Base-by-base conservation (phyloP, 2,888 invertebrate species). In the Anticlea derivata region DNA sequence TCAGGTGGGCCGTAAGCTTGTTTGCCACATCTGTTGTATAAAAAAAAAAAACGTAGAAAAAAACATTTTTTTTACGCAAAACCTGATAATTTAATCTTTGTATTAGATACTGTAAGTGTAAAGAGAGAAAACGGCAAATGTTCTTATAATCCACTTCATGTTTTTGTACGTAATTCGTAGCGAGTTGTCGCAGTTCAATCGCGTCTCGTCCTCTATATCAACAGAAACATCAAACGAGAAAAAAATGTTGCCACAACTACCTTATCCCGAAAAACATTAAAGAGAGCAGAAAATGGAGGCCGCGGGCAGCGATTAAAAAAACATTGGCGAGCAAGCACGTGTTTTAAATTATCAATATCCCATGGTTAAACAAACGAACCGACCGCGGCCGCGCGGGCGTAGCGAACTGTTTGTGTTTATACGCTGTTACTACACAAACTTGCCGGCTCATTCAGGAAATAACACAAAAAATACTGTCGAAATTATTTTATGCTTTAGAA, bases 341-440 rank as follows among this genome's bases (percentile, higher is more conserved):
- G 88, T 71, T 65, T 56, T 70, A 81, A 83, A 87, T 90, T 83
- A 89, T 83, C 89, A 88, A 81, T 82, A 86, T 90, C 89, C 89
- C 89, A 83, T 86, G 89, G 86, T 84, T 86, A 81, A 87, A 84
- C 80, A 86, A 87, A 83, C 87, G 65, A 50, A 58, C 55, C 50
- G 50, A 37, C 57, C 48, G 52, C 38, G 41, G 11, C 52, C 44
- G 51, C 40, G 30, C 24, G 45, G 33, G 47, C 51, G 51, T 8
- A 35, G 33, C 40, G 37, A 46, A 11, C 56, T 80, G 80, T 81
- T 80, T 82, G 71, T 77, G 73, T 80, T 78, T 78, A 73, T 69
- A 68, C 67, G 71, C 74, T 86, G 80, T 84, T 88, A 83, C 82
- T 75, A 78, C 65, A 85, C 75, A 72, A 83, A 80, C 78, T 66